phyloP scores from a whole-genome alignment of 1,140 invertebrate genomes.

The Drosophila bifasciata region DNA sequence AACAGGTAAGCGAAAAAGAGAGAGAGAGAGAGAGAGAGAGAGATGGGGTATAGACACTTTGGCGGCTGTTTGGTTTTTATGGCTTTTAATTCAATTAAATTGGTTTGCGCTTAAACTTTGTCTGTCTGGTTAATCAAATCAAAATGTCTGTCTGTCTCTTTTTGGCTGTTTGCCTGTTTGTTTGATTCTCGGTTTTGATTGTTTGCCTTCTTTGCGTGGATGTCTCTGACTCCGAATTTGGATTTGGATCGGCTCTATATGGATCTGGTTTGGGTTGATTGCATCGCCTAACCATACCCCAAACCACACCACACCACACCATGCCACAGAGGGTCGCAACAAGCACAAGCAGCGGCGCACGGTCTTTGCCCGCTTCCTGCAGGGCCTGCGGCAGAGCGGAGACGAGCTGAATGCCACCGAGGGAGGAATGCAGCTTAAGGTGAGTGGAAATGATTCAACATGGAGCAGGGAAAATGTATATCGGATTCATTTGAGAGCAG shows the following conservation, averaged over 20 bases:
- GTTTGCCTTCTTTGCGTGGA: constrained; percentile 34
- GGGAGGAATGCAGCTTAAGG: constrained; percentile 83
- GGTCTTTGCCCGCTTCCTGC: constrained; percentile 79
- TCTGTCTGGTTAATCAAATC: constrained; percentile 40
- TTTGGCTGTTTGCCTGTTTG: constrained; percentile 48
- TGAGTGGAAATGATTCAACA: constrained; percentile 43
- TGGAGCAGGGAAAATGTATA: not conserved
- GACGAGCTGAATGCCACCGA: constrained; percentile 79
- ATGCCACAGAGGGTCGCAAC: constrained; percentile 76
- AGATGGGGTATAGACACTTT: too few species aligned
- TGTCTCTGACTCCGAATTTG: not conserved
- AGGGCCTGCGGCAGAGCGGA: constrained; percentile 73
- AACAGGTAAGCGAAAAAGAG: too few species aligned
- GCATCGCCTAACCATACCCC: not conserved
- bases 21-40: too few species aligned
- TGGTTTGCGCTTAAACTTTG: constrained; percentile 49
- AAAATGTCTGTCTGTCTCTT: not conserved
- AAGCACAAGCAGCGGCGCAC: constrained; percentile 79
- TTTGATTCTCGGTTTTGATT: constrained; percentile 59
- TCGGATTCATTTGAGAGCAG: too few species aligned
- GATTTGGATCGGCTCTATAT: constrained; percentile 1
- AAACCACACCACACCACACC: not conserved
- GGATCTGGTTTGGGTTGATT: too few species aligned
- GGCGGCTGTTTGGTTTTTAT: constrained; percentile 73
- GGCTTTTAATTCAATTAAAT: constrained; percentile 82